Evolutionary conservation across 1,140 invertebrate species (phyloP).

Genomic region (Neelides sp.): DNA sequence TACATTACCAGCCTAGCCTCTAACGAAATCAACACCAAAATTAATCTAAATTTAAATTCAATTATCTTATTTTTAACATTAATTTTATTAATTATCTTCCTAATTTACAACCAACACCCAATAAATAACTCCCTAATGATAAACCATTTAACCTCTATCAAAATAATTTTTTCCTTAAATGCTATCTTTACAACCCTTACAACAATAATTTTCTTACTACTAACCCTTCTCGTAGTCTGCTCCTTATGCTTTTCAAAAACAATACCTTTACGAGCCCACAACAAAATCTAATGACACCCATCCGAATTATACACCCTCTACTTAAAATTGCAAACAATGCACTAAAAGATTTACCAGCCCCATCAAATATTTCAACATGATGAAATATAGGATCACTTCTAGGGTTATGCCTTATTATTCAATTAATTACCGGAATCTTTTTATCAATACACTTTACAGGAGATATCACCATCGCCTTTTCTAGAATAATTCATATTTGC

Average conservation of each 20-base stretch:
- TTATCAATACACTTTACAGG: slow-evolving; percentile 34
- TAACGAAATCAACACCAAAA: slow-evolving; percentile 20
- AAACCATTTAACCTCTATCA: slow-evolving; percentile 3
- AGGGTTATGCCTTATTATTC: slow-evolving; percentile 30
- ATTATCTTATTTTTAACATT: slow-evolving; percentile 7
- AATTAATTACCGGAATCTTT: slow-evolving; percentile 33
- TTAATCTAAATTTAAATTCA: neutral
- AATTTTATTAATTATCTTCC: neutral
- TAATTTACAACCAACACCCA: neutral
- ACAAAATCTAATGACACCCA: slow-evolving; percentile 20
- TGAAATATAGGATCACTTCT: slow-evolving; percentile 33
- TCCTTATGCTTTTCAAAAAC: slow-evolving; percentile 2
- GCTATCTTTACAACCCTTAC: slow-evolving; percentile 2
- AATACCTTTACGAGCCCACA: slow-evolving; percentile 13
- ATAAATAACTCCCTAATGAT: neutral
- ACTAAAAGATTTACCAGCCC: slow-evolving; percentile 28
- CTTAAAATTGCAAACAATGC: slow-evolving; percentile 30
- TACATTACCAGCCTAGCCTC: slow-evolving; percentile 28
- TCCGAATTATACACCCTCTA: slow-evolving; percentile 28
- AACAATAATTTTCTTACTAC: slow-evolving; percentile 23
- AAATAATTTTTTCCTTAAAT: neutral
- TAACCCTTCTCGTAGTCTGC: slow-evolving; percentile 21
- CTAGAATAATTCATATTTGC: slow-evolving; percentile 38
- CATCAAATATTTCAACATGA: slow-evolving; percentile 30
- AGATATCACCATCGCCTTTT: slow-evolving; percentile 44